Base-by-base conservation (phyloP, 2,888 invertebrate genomes). In the Latheticus oryzae region DNA sequence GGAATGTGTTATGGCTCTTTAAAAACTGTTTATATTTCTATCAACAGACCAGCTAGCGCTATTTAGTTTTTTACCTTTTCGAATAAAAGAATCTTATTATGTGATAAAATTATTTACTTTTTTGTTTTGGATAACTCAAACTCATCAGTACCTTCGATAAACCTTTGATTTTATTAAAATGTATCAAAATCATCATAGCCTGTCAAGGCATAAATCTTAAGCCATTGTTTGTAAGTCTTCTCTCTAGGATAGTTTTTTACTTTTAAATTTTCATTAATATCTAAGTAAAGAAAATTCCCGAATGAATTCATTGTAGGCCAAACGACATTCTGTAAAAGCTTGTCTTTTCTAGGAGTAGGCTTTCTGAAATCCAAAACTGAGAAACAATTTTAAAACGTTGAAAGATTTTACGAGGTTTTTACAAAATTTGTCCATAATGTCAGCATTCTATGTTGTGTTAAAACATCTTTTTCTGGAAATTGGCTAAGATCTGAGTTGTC, bases 381-480 rank as follows among this genome's bases (percentile, higher is more conserved):
- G n/a, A n/a, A n/a, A n/a, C n/a, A n/a, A n/a, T n/a, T n/a, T n/a
- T n/a, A n/a, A n/a, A n/a, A n/a, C n/a, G n/a, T n/a, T n/a, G n/a
- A n/a, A n/a, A n/a, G n/a, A n/a, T n/a, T n/a, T n/a, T 35, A 35
- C 37, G 9, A 21, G 1, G 24, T 24, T 37, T 42, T 60, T 4
- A 53, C 55, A 51, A 64, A 64, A 26, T 64, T 61, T 1, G 53
- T 40, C 59, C 61, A 63, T 5, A 65, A 11, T 45, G 45, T 61
- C 3, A 61, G 30, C 26, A 61, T 51, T 4, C 61, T 48, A 21
- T 52, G 13, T 21, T 47, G 63, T 0, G 62, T 64, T 5, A 40
- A 5, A 33, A 60, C 57, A 33, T 66, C 65, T 2, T 23, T 26
- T 57, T 42, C 19, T 1, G 62, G 57, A 26, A 43, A 66, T 28